A percentile compares a stretch with the other conserved stretches of the same genome.
phyloP scores from a whole-genome alignment of 2,888 invertebrate genomes.

The Alloplasta piceator region DNA sequence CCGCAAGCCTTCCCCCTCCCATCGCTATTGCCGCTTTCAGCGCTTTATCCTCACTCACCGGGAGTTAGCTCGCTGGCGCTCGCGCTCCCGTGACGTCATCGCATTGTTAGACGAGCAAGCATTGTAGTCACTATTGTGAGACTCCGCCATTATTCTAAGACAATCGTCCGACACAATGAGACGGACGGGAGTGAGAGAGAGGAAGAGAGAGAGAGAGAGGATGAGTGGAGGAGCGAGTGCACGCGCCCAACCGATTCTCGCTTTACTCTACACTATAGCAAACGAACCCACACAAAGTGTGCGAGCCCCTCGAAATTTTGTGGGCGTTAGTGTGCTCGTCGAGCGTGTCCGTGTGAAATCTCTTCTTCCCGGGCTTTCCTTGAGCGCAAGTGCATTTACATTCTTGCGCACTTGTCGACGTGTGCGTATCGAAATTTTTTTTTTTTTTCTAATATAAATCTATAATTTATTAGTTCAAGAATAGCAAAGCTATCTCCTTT shows the following conservation, averaged over 20 bases:
- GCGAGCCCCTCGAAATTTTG: too few species aligned
- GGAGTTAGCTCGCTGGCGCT: constrained; percentile 32
- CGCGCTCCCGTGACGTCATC: constrained; percentile 80
- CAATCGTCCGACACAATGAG: constrained; percentile 84
- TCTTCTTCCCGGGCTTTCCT: constrained; percentile 59
- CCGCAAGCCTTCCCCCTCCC: constrained; percentile 72
- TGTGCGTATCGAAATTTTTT: not conserved
- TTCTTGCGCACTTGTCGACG: constrained; percentile 38
- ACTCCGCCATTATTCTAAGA: constrained; percentile 84
- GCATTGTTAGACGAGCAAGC: constrained; percentile 84
- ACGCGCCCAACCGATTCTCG: constrained; percentile 63
- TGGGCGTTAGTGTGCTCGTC: too few species aligned
- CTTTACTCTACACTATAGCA: constrained; percentile 57
- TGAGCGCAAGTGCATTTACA: constrained; percentile 34
- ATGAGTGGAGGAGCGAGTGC: constrained; percentile 74
- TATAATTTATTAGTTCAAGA: too few species aligned
- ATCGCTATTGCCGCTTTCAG: not conserved
- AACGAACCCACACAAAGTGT: too few species aligned
- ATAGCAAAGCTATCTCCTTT: too few species aligned
- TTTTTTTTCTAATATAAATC: too few species aligned
- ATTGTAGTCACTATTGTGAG: constrained; percentile 84
- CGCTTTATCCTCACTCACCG: constrained; percentile 19
- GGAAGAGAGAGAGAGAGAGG: constrained; percentile 76
- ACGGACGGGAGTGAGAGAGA: constrained; percentile 80
- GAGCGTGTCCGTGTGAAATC: not conserved